These are phyloP conservation scores for Eustalomyia histrio DNA, from an alignment of 2,888 invertebrate genomes.

Conservation along the genomic window DNA sequence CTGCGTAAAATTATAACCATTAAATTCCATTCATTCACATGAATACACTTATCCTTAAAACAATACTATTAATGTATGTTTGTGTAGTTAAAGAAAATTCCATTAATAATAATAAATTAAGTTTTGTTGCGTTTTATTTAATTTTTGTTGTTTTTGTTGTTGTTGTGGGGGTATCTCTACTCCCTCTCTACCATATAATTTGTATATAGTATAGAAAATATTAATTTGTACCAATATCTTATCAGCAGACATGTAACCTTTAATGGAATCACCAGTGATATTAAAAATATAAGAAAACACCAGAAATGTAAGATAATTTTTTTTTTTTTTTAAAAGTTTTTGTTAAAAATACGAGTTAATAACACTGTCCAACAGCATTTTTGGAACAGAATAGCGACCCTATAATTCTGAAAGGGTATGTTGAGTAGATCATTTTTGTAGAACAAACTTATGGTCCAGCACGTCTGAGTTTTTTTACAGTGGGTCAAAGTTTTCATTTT, in stretches of 20 bases:
- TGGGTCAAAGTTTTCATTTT: no score
- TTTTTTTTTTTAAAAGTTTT: not conserved
- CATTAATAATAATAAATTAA: not conserved
- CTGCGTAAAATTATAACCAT: no score
- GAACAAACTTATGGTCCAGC: no score
- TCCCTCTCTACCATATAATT: not conserved
- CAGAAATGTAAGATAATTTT: not conserved
- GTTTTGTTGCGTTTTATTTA: not conserved
- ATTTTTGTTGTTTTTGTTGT: no score
- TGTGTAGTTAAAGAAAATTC: not conserved
- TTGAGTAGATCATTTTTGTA: no score
- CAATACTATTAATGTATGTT: not conserved
- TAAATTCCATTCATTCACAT: not conserved
- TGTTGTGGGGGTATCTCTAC: not conserved
- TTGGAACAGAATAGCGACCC: no score
- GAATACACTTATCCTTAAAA: no score
- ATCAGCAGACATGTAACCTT: constrained; percentile 34
- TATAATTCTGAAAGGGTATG: no score
- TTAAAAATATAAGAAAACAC: not conserved
- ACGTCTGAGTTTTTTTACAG: no score
- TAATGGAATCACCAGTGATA: constrained; percentile 24
- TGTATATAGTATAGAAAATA: constrained; percentile 17
- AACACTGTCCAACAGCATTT: no score
- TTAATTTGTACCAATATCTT: constrained; percentile 48
- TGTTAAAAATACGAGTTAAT: not conserved